phyloP scores from a whole-genome alignment of 2,797 vertebrate genomes.

The Melanitta fusca region DNA sequence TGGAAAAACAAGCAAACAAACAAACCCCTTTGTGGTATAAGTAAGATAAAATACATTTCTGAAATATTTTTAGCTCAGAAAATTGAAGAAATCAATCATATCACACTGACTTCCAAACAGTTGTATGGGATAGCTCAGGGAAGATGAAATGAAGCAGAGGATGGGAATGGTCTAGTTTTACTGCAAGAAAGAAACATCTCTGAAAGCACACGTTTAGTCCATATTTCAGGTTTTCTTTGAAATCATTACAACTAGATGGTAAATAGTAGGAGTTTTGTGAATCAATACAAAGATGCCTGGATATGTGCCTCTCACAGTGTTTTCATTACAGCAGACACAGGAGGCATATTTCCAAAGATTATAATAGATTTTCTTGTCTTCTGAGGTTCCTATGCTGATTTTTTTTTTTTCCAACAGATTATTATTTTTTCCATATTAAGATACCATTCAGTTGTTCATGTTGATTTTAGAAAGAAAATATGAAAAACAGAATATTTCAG shows the following conservation, averaged over 20 bases:
- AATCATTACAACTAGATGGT: not conserved
- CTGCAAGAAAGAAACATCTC: not conserved
- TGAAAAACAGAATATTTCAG: constrained; percentile 3
- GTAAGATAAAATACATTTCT: not conserved
- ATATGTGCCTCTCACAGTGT: not conserved
- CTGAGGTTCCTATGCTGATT: not conserved
- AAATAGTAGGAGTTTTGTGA: not conserved
- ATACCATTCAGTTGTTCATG: not conserved
- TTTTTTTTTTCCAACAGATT: no score
- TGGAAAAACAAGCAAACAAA: not conserved
- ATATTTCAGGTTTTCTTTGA: not conserved
- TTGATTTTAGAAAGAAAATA: not conserved
- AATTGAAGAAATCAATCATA: not conserved
- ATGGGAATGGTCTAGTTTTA: not conserved
- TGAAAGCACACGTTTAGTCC: not conserved
- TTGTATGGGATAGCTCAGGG: not conserved
- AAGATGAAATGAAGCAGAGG: not conserved
- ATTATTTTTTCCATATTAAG: not conserved
- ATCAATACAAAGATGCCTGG: not conserved
- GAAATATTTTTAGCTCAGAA: not conserved
- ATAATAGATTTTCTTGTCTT: not conserved
- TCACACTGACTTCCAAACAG: not conserved
- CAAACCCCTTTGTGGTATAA: not conserved
- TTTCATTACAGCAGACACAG: not conserved
- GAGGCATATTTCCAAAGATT: not conserved